Base-by-base conservation (phyloP, 2,797 vertebrate species). In the Myiothlypis chrysogaster region DNA sequence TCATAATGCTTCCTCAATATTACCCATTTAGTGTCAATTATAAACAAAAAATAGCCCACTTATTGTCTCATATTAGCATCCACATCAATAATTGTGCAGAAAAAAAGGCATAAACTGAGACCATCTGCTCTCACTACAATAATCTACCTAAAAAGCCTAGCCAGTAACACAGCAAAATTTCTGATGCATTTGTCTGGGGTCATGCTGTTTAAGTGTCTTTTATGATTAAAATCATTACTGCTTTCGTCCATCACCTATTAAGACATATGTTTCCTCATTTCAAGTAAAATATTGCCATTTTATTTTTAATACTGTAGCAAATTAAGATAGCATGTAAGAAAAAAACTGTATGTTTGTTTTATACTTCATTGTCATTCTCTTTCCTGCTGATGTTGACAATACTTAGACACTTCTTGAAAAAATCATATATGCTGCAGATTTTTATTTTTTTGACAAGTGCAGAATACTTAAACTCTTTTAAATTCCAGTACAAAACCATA, bases 11-110 rank as follows among this genome's bases (percentile, higher is more conserved):
- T 97, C 84, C 95, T 94, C 84, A 94, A 76, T 95, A 95, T 88
- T 97, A 94, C 81, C 95, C 92, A 95, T 97, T 98, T 97, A 97
- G 94, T 97, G 97, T 97, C 97, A 98, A 97, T 98, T 98, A 97
- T 95, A 93, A 93, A 94, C 86, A 97, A 97, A 98, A 96, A 93
- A 83, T 97, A 96, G 93, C 87, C 95, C 89, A 97, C 95, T 97
- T 97, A 98, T 97, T 96, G 95, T 89, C 96, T 96, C 96, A 84
- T 96, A 97, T 97, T 96, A 96, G 50, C 91, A 97, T 97, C 89
- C 79, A 95, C 96, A 97, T 97, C 95, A 97, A 97, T 97, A 97
- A 97, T 88, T 65, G 95, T 96, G 95, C 91, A 97, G 92, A 96
- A 98, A 97, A 97, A 97, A 97, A 97, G 96, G 96, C 96, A 97